phyloP scores from a whole-genome alignment of 2,797 vertebrate genomes.

The Liparis tanakae region DNA sequence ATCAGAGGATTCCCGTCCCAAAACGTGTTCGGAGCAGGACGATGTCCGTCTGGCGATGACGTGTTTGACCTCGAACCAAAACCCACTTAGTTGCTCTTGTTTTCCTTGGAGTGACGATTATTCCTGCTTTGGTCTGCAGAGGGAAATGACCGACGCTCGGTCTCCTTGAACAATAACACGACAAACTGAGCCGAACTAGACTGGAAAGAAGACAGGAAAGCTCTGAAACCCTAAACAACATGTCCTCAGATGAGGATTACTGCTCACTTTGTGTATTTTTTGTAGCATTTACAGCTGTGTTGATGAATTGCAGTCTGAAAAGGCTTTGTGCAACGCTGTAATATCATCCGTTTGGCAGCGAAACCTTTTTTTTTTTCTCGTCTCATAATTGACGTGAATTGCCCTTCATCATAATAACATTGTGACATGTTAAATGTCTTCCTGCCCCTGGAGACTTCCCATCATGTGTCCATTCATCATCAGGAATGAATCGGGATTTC shows the following conservation, averaged over 20 bases:
- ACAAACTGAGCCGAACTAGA: slow-evolving; percentile 62
- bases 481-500: slow-evolving; percentile 16
- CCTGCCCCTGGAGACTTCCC: background rate
- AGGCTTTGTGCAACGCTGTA: background rate
- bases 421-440: slow-evolving; percentile 14
- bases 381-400: slow-evolving; percentile 44
- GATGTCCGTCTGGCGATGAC: slow-evolving; percentile 34
- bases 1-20: too few relatives aligned
- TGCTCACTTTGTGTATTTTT: slow-evolving; percentile 1
- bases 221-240: slow-evolving; percentile 40
- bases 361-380: slow-evolving; percentile 27
- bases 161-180: slow-evolving; percentile 66
- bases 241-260: slow-evolving; percentile 5
- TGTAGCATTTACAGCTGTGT: slow-evolving; percentile 13
- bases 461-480: background rate
- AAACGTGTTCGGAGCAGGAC: slow-evolving; percentile 38
- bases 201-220: slow-evolving; percentile 40
- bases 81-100: slow-evolving; percentile 62
- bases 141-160: slow-evolving; percentile 71
- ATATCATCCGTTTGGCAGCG: slow-evolving; percentile 25
- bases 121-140: slow-evolving; percentile 62
- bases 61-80: slow-evolving; percentile 53
- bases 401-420: slow-evolving; percentile 8
- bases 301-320: background rate
- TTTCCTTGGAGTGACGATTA: slow-evolving; percentile 68